Evolutionary conservation across 2,113 vertebrate genomes (phyloP).

Genomic region (Lontra canadensis): DNA sequence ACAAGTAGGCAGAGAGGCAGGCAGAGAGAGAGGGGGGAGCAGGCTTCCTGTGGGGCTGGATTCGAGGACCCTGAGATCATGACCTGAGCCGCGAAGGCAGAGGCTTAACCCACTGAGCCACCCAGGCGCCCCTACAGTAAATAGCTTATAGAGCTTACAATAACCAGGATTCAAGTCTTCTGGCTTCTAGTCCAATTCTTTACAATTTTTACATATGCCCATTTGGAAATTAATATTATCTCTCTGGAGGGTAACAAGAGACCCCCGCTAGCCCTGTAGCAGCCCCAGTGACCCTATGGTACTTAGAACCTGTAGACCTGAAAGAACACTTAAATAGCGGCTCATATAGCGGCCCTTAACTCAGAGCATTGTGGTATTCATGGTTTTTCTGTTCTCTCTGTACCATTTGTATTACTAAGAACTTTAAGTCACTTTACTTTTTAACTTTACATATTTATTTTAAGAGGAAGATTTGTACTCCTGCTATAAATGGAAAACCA

Average conservation of each 20-base stretch:
- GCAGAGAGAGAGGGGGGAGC: too few species aligned
- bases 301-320: neutral
- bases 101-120: too few species aligned
- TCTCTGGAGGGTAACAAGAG: neutral
- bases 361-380: neutral
- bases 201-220: neutral
- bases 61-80: too few species aligned
- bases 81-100: too few species aligned
- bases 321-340: neutral
- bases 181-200: neutral
- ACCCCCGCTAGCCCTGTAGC: neutral
- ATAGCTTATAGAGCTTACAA: neutral
- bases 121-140: neutral
- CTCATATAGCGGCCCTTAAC: neutral
- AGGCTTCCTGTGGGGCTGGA: too few species aligned
- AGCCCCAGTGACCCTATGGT: neutral
- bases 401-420: neutral
- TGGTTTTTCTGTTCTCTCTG: neutral
- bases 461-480: neutral
- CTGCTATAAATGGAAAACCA: neutral
- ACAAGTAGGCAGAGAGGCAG: too few species aligned
- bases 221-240: neutral
- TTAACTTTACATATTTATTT: neutral
- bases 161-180: neutral
- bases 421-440: conserved; percentile 11